phyloP scores from a whole-genome alignment of 2,797 vertebrate species.

The Gastrophryne carolinensis region DNA sequence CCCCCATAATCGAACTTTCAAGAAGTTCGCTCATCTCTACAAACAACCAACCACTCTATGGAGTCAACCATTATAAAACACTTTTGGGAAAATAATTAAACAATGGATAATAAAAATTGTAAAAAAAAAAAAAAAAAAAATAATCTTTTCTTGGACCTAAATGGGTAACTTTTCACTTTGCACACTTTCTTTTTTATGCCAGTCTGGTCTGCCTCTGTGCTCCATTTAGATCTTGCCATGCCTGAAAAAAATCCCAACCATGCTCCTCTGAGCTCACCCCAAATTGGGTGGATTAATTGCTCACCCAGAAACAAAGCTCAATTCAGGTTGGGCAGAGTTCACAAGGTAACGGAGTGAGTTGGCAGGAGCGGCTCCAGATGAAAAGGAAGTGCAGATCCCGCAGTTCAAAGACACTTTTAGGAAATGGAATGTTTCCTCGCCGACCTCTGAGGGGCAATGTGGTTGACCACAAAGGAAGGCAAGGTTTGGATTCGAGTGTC shows the following conservation, averaged over 20 bases:
- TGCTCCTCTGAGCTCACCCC: not conserved
- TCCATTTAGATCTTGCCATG: not conserved
- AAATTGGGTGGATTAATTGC: not conserved
- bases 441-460: conserved; percentile 49
- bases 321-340: conserved; percentile 31
- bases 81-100: too few relatives aligned
- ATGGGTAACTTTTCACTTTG: too few relatives aligned
- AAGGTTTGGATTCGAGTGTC: conserved; percentile 48
- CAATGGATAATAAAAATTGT: too few relatives aligned
- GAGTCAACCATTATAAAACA: too few relatives aligned
- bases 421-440: conserved; percentile 53
- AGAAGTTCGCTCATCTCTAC: too few relatives aligned
- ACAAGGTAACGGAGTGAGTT: conserved; percentile 20
- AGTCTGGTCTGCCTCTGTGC: not conserved
- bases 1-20: too few relatives aligned
- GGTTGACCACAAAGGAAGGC: conserved; percentile 52
- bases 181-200: too few relatives aligned
- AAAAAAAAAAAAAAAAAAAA: too few relatives aligned
- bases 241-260: too few relatives aligned
- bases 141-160: too few relatives aligned
- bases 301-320: conserved; percentile 3
- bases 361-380: conserved; percentile 38
- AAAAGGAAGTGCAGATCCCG: conserved; percentile 37
- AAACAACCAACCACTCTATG: too few relatives aligned
- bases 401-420: conserved; percentile 47